These are phyloP conservation scores for Progne subis DNA, from an alignment of 2,113 vertebrate genomes.

Conservation along the genomic window DNA sequence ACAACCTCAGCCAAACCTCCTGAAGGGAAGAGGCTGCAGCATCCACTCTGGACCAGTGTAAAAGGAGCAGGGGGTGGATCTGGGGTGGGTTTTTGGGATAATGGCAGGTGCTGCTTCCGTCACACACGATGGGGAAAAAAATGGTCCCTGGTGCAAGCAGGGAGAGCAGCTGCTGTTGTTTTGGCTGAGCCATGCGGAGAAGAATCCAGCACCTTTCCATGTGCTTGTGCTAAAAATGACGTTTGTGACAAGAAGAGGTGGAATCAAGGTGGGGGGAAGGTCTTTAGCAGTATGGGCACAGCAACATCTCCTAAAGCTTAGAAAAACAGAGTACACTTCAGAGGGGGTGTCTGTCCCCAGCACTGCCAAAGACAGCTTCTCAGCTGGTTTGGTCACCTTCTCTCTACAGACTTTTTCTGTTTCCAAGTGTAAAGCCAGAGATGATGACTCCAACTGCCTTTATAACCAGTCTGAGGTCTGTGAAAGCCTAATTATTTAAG, in stretches of 20 bases:
- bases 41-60: background rate
- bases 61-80: background rate
- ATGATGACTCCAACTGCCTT: background rate
- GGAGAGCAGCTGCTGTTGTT: background rate
- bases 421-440: background rate
- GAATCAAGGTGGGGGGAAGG: rapidly evolving
- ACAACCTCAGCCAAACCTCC: background rate
- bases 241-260: background rate
- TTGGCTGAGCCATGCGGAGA: background rate
- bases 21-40: background rate
- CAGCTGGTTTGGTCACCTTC: background rate
- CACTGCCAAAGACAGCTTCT: background rate
- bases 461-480: background rate
- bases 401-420: background rate
- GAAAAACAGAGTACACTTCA: background rate
- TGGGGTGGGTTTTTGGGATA: background rate
- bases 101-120: rapidly evolving
- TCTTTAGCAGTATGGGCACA: background rate
- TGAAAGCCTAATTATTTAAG: background rate
- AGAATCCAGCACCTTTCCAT: background rate
- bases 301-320: background rate
- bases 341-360: background rate
- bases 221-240: background rate
- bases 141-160: background rate
- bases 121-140: background rate